Percentiles rank a stretch among this genome's conserved stretches.
These are phyloP conservation scores for Chrysogorgia sp. DNA, from an alignment of 92 coral and sea anemone species.

Conservation along the genomic window DNA sequence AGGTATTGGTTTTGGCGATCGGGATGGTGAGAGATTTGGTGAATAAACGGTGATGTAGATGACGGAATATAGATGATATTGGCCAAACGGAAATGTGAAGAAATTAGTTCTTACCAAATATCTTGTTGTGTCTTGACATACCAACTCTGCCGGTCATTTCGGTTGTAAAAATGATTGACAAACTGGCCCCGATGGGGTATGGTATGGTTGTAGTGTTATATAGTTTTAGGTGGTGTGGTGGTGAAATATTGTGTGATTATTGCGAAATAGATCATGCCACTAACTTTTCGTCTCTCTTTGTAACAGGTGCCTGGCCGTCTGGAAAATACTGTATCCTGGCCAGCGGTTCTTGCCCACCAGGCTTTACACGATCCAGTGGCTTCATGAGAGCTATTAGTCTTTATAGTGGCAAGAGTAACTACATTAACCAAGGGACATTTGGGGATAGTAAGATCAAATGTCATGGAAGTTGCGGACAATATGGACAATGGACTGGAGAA, in stretches of 20 bases:
- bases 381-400: constrained; percentile 69
- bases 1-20: too few relatives aligned
- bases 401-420: constrained; percentile 39
- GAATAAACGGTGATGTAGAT: too few relatives aligned
- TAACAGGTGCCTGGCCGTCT: constrained; percentile 76
- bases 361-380: constrained; percentile 61
- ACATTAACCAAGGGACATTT: constrained; percentile 67
- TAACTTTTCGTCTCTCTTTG: background rate
- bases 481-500: constrained; percentile 82
- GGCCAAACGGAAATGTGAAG: too few relatives aligned
- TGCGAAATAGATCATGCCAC: background rate
- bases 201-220: too few relatives aligned
- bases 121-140: too few relatives aligned
- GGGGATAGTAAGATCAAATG: constrained; percentile 81
- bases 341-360: constrained; percentile 76
- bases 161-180: too few relatives aligned
- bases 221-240: too few relatives aligned
- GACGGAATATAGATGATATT: too few relatives aligned
- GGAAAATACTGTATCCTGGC: constrained; percentile 85
- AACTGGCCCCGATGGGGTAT: too few relatives aligned
- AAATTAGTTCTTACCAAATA: too few relatives aligned
- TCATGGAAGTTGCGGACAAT: constrained; percentile 75
- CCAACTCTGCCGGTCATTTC: too few relatives aligned
- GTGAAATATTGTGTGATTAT: background rate
- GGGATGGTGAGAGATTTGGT: too few relatives aligned